Evolutionary conservation across 2,797 vertebrate genomes (phyloP).

Genomic region (Phyllotis vaccarum): DNA sequence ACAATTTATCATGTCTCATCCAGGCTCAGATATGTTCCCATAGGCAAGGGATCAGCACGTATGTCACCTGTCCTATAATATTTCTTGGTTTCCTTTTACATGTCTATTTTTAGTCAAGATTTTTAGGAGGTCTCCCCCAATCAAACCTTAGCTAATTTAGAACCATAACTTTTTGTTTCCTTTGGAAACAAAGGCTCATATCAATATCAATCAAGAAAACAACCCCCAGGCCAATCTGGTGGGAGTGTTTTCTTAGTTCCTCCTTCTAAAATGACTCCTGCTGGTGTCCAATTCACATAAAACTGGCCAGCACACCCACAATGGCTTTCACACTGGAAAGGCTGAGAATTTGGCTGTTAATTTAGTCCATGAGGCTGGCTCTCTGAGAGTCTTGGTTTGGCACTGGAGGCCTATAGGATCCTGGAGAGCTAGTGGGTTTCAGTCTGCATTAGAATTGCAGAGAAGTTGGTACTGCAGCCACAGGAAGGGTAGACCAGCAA

Average conservation of each 20-base stretch:
- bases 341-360: not conserved
- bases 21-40: not conserved
- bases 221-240: not conserved
- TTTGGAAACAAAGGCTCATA: not conserved
- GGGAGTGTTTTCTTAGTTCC: not conserved
- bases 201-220: not conserved
- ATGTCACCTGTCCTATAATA: not conserved
- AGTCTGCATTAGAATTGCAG: not conserved
- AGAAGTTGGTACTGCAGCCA: too few relatives aligned
- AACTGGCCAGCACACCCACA: not conserved
- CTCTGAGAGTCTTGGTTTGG: too few relatives aligned
- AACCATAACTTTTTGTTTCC: not conserved
- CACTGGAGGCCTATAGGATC: not conserved
- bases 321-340: not conserved
- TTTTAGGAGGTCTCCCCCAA: too few relatives aligned
- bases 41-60: not conserved
- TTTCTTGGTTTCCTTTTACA: too few relatives aligned
- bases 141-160: not conserved
- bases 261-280: not conserved
- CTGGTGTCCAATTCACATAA: not conserved
- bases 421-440: not conserved
- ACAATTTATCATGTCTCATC: not conserved
- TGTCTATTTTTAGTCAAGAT: too few relatives aligned
- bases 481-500: not conserved
- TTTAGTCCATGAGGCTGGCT: not conserved